Evolutionary conservation across 2,888 invertebrate genomes (phyloP).

Genomic region (Copidosoma aretas): DNA sequence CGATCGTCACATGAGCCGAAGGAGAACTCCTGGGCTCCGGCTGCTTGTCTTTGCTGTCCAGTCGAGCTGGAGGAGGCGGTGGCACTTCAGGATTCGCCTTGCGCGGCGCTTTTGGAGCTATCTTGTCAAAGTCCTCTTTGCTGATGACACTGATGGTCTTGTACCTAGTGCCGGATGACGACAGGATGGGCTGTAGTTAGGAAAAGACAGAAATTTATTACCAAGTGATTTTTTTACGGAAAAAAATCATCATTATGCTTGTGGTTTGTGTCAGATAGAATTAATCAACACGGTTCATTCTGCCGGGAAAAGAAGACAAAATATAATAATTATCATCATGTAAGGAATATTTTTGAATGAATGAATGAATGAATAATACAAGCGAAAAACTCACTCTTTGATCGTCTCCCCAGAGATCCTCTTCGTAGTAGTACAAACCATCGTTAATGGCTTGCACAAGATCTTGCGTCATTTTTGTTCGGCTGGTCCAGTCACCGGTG

Average conservation of each 20-base stretch:
- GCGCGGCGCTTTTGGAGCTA: conserved; percentile 71
- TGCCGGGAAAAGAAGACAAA: conserved; percentile 62
- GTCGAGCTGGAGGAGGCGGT: conserved; percentile 78
- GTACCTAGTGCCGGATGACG: conserved; percentile 67
- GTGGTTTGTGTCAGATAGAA: conserved; percentile 48
- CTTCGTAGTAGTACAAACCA: conserved; percentile 95
- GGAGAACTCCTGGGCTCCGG: background rate
- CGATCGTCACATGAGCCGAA: conserved; percentile 26
- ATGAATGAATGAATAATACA: conserved; percentile 1
- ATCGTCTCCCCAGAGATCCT: conserved; percentile 83
- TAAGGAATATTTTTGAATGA: background rate
- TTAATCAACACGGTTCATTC: conserved; percentile 51
- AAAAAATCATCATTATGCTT: conserved; percentile 14
- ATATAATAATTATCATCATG: conserved; percentile 52
- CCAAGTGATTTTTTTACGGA: background rate
- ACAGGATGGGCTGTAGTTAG: conserved; percentile 59
- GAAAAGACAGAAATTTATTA: background rate
- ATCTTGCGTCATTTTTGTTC: conserved; percentile 94
- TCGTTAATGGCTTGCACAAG: conserved; percentile 95
- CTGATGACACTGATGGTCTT: conserved; percentile 88
- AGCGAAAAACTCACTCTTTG: conserved; percentile 59
- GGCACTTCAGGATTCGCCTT: conserved; percentile 78
- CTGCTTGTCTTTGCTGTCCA: conserved; percentile 33
- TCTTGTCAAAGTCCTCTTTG: conserved; percentile 86
- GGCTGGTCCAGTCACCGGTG: conserved; percentile 86